Conservation (phyloP, 2,797 vertebrate genomes). For the Xiphophorus birchmanni region DNA sequence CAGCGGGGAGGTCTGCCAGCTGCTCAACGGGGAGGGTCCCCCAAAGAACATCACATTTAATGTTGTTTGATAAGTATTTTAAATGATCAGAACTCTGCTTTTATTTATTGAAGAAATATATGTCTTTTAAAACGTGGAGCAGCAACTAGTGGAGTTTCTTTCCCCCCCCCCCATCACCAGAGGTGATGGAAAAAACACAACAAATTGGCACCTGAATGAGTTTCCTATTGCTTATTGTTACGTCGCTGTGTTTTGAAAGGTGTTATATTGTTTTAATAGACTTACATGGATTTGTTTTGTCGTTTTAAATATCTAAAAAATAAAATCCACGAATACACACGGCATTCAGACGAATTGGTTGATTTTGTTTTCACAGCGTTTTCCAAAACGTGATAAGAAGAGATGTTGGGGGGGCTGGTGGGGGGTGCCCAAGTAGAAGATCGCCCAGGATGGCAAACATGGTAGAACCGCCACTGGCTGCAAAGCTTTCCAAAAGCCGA, state of each 20-base stretch:
- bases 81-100: not conserved
- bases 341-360: not conserved
- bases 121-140: not conserved
- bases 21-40: not conserved
- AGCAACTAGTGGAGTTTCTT: not conserved
- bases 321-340: not conserved
- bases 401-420: accelerated
- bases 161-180: too few relatives aligned
- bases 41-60: not conserved
- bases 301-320: not conserved
- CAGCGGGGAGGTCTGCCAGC: slow-evolving; percentile 64
- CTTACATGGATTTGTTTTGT: too few relatives aligned
- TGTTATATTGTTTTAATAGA: not conserved
- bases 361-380: not conserved
- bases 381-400: not conserved
- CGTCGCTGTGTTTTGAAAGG: not conserved
- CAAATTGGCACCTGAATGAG: too few relatives aligned
- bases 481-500: not conserved
- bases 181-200: not conserved
- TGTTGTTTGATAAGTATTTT: not conserved
- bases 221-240: not conserved
- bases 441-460: not conserved
- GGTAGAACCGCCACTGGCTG: not conserved
- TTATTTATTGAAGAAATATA: not conserved
- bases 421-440: not conserved